Evolutionary conservation across 2,888 invertebrate genomes (phyloP), one percentile per base, ranked within the genome.

Genomic region (Pyrgus malvae): DNA sequence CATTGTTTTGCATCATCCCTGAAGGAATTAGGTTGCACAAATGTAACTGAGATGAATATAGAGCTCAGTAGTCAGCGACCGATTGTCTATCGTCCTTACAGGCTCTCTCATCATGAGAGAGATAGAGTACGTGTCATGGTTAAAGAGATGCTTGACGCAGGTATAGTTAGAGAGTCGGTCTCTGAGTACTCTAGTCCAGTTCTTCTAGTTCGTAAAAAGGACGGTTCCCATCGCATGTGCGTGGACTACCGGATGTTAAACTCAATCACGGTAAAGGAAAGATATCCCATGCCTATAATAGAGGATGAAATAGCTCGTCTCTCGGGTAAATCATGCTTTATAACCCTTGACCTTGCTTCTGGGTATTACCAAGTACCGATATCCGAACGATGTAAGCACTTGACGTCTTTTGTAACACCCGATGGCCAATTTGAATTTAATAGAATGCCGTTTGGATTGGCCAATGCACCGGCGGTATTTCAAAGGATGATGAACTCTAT

Each of bases 391-490:
- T 33, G 37, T 1, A 25, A 38, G 16, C 55, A 42, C 4, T 14
- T 63, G 0, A 82, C 79, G n/a, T n/a, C n/a, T n/a, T n/a, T n/a
- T n/a, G n/a, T n/a, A n/a, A n/a, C n/a, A n/a, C n/a, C n/a, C n/a
- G n/a, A n/a, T n/a, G n/a, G n/a, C n/a, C n/a, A n/a, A n/a, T n/a
- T n/a, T n/a, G n/a, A n/a, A n/a, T n/a, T n/a, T n/a, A n/a, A n/a
- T n/a, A n/a, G n/a, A n/a, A n/a, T n/a, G n/a, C n/a, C n/a, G n/a
- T n/a, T n/a, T 0, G 72, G 75, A 0, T 78, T 82, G 48, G 69
- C 74, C 0, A 83, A 79, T 48, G 74, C 80, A 0, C 75, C 76
- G 2, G 65, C 69, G 1, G 67, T 70, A 1, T 80, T 76, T 50
- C 74, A 78, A 42, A 57, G 69, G 21, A 63, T 55, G 19, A 61